Evolutionary conservation across 1,140 invertebrate species (phyloP).

Genomic region (Platyscapa corneri): DNA sequence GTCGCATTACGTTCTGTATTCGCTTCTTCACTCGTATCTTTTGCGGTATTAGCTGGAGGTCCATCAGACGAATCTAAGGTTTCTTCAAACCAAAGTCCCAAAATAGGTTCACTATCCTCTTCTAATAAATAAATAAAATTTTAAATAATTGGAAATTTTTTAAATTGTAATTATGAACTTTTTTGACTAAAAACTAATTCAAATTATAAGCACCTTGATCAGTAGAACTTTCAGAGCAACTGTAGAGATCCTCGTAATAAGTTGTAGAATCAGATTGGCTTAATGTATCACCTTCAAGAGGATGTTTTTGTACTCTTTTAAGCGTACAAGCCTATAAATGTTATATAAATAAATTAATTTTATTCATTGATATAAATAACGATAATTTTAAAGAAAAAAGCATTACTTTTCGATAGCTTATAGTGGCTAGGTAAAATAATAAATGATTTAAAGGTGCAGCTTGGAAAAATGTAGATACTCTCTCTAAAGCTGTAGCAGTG

Average conservation of each 20-base stretch:
- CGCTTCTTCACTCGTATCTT: constrained; percentile 76
- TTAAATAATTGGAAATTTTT: constrained; percentile 20
- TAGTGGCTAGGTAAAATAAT: constrained; percentile 89
- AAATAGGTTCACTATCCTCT: constrained; percentile 92
- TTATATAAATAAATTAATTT: not conserved
- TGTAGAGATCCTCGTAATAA: constrained; percentile 93
- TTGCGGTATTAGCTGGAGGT: constrained; percentile 69
- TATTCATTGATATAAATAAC: not conserved
- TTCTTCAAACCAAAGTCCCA: constrained; percentile 95
- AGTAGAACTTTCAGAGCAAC: constrained; percentile 90
- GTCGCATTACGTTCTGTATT: constrained; percentile 72
- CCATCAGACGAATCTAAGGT: constrained; percentile 86
- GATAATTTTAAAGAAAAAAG: constrained; percentile 9
- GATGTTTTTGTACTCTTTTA: constrained; percentile 87
- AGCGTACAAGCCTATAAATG: constrained; percentile 81
- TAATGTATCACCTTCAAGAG: constrained; percentile 84
- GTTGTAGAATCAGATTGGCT: constrained; percentile 93
- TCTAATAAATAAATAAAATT: constrained; percentile 59
- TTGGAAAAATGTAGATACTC: constrained; percentile 80
- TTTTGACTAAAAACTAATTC: not conserved
- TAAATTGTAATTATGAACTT: not conserved
- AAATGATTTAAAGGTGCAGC: constrained; percentile 85
- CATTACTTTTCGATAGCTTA: constrained; percentile 88
- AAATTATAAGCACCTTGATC: constrained; percentile 81
- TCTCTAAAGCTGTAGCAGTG: constrained; percentile 79